Base-by-base conservation (phyloP, 2,113 vertebrate genomes). In the Amphiprion ocellaris region DNA sequence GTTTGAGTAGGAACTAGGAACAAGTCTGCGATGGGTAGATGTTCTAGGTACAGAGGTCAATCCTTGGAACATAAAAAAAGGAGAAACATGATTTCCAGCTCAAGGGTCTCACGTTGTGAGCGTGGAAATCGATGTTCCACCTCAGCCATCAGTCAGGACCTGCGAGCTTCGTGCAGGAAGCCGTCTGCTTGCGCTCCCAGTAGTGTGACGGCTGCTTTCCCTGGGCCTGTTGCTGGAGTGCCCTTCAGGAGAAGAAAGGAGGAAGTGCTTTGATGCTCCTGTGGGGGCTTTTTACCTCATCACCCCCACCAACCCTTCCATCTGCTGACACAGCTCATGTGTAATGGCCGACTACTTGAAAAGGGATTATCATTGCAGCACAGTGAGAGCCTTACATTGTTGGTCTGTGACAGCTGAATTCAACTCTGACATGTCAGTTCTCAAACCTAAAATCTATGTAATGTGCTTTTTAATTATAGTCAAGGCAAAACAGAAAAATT, bases 51-150 rank as follows among this genome's bases (percentile, higher is more conserved):
- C n/a, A 69, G 58, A 39, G 69, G 30, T 63, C 10, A 37, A 26
- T 55, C 12, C 19, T 17, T 33, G 19, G 11, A 56, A 28, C 17
- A 21, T 21, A 4, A 50, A n/a, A n/a, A 30, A 75, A 63, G 21
- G 56, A 21, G 49, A 59, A 62, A 72, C 17, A 23, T 1, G 21
- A 33, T n/a, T 26, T 47, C 52, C 63, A 62, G 28, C 16, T 17
- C 2, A 8, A 70, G 41, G 47, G 19, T 55, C 61, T 62, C 17
- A 37, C 39, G 46, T 55, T 74, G 46, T 0, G 5, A 83, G 79
- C 71, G 24, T 77, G 58, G 49, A 59, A 81, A 83, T 86, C 69
- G 5, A 87, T 83, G 85, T 83, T 87, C 73, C 69, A 71, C 73
- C 33, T 50, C 53, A 68, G 74, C 76, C 33, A 70, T 86, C 66